These are phyloP conservation scores for Cranoglanis bouderius DNA, from an alignment of 2,113 vertebrate species.

Conservation along the genomic window DNA sequence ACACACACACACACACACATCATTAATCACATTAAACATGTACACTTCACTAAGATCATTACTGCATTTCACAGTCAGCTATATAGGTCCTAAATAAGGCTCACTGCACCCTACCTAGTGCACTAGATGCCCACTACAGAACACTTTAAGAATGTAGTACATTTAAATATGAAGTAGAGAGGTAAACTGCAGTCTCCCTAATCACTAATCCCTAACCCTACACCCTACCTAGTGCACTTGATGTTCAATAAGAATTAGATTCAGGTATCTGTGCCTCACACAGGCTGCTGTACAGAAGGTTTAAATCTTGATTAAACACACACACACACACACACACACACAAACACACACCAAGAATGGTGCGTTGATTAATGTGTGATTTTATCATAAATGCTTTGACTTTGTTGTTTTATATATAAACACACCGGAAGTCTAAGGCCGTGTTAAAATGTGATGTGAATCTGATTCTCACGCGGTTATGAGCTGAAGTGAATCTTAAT, in stretches of 20 bases:
- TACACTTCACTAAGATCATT: neutral
- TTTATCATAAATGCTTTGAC: no score
- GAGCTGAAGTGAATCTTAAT: neutral
- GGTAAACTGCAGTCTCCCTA: neutral
- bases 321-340: neutral
- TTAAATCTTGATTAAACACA: neutral
- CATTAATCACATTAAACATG: neutral
- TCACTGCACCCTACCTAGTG: neutral
- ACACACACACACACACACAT: slow-evolving; percentile 50
- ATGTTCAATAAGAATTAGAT: neutral
- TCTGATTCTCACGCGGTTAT: neutral
- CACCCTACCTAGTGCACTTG: neutral
- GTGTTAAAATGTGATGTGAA: neutral
- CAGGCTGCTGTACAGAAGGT: no score
- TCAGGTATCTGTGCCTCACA: neutral
- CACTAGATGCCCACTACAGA: neutral
- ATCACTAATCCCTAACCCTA: neutral
- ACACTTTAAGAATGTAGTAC: neutral
- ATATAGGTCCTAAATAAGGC: neutral
- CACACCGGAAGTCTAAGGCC: neutral
- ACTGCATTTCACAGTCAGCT: neutral
- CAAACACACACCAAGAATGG: neutral
- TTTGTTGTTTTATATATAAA: no score
- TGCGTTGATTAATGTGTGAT: neutral
- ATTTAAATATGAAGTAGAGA: neutral